These are phyloP conservation scores for Agrilus planipennis DNA, from an alignment of 1,140 invertebrate species.

Conservation along the genomic window DNA sequence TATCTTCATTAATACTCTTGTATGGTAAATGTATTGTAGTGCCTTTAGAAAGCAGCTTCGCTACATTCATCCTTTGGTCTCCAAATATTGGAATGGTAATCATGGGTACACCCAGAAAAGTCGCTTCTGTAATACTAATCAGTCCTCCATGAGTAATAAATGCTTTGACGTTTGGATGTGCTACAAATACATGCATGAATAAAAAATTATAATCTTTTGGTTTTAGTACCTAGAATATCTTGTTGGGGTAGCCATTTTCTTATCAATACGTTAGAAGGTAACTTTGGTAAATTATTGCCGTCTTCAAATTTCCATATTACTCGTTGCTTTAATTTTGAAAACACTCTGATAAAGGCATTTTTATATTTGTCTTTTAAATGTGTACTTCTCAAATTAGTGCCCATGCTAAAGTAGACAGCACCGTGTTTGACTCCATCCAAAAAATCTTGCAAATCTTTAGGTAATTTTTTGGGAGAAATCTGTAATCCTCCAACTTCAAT, in stretches of 20 bases:
- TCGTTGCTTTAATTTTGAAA: slow-evolving; percentile 41
- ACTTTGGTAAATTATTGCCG: slow-evolving; percentile 34
- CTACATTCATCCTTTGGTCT: slow-evolving; percentile 18
- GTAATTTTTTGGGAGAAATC: slow-evolving; percentile 30
- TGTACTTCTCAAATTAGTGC: slow-evolving; percentile 41
- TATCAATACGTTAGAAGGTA: slow-evolving; percentile 40
- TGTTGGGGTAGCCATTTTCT: slow-evolving; percentile 49
- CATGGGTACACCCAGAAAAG: slow-evolving; percentile 37
- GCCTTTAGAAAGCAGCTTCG: background rate
- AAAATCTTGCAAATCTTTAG: slow-evolving; percentile 40
- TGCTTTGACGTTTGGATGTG: slow-evolving; percentile 15
- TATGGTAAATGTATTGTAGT: background rate
- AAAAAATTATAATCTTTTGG: background rate
- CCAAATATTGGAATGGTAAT: slow-evolving; percentile 26
- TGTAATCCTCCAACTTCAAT: slow-evolving; percentile 42
- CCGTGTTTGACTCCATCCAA: slow-evolving; percentile 45
- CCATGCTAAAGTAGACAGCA: slow-evolving; percentile 57
- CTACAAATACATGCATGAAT: background rate
- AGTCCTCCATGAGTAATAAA: slow-evolving; percentile 42
- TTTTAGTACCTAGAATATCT: slow-evolving; percentile 32
- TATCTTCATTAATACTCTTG: background rate
- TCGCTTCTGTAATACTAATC: slow-evolving; percentile 36
- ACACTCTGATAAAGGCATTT: slow-evolving; percentile 36
- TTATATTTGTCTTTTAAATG: slow-evolving; percentile 35
- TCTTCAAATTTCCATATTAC: slow-evolving; percentile 57